Percentiles rank a stretch among this genome's conserved stretches.
Conservation (phyloP, 2,113 vertebrate genomes). For the Myiagra hebetior region DNA sequence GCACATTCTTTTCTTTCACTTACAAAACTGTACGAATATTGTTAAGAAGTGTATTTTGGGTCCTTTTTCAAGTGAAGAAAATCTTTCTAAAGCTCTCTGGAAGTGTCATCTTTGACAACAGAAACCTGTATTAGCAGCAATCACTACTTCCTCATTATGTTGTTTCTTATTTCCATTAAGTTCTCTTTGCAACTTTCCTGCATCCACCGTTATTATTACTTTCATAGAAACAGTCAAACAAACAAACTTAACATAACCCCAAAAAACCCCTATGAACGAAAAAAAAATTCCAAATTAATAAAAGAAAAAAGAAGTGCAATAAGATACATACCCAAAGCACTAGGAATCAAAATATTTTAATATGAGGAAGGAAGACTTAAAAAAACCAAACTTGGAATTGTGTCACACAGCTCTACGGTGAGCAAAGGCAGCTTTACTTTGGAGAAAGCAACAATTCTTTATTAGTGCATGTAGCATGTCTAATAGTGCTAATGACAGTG, state of each 20-base stretch:
- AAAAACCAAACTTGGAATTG: not conserved
- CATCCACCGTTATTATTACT: not conserved
- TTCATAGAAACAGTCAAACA: not conserved
- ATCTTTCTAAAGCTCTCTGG: not conserved
- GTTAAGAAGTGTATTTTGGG: not conserved
- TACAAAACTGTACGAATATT: not conserved
- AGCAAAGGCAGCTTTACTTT: not conserved
- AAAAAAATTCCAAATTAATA: not conserved
- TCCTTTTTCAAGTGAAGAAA: not conserved
- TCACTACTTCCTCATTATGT: not conserved
- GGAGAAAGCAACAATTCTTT: not conserved
- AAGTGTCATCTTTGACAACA: not conserved
- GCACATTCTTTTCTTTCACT: not conserved
- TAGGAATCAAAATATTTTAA: not conserved
- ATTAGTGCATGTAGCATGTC: not conserved
- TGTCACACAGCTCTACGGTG: not conserved
- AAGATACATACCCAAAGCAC: not conserved
- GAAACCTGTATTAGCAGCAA: not conserved
- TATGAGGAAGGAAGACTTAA: not conserved
- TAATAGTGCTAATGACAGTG: not conserved
- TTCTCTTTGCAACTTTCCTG: not conserved
- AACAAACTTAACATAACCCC: not conserved
- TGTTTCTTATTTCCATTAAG: not conserved
- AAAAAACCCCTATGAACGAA: not conserved
- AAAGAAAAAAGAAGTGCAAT: not conserved